These are phyloP conservation scores for Ciconia boyciana DNA, from an alignment of 2,113 vertebrate species.

Conservation along the genomic window DNA sequence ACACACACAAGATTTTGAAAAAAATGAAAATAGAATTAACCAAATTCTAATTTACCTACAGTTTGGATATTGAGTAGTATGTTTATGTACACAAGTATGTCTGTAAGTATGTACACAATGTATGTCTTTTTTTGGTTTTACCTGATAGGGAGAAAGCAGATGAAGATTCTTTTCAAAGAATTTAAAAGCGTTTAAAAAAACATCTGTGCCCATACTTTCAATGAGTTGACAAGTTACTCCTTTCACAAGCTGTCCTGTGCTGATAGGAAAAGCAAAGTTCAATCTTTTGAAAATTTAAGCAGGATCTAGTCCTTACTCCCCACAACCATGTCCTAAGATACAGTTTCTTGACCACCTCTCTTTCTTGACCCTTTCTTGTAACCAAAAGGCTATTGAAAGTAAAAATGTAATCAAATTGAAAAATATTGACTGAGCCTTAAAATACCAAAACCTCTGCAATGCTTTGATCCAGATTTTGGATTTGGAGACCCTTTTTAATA, in stretches of 20 bases:
- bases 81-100: not conserved
- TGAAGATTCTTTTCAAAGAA: constrained; percentile 73
- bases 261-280: constrained; percentile 45
- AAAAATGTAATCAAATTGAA: not conserved
- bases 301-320: not conserved
- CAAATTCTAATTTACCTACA: not conserved
- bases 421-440: not conserved
- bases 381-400: not conserved
- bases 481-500: not conserved
- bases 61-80: not conserved
- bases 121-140: not conserved
- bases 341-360: not conserved
- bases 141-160: constrained; percentile 77
- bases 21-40: not conserved
- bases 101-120: too few species aligned
- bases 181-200: constrained; percentile 65
- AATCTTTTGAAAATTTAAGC: not conserved
- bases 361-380: not conserved
- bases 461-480: not conserved
- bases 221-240: constrained; percentile 74
- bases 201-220: constrained; percentile 57
- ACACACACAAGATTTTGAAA: not conserved
- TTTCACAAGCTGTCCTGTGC: constrained; percentile 76
- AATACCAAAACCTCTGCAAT: not conserved
- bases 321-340: not conserved